Base-by-base conservation (phyloP, 1,140 invertebrate genomes). In the Drosophila albomicans region DNA sequence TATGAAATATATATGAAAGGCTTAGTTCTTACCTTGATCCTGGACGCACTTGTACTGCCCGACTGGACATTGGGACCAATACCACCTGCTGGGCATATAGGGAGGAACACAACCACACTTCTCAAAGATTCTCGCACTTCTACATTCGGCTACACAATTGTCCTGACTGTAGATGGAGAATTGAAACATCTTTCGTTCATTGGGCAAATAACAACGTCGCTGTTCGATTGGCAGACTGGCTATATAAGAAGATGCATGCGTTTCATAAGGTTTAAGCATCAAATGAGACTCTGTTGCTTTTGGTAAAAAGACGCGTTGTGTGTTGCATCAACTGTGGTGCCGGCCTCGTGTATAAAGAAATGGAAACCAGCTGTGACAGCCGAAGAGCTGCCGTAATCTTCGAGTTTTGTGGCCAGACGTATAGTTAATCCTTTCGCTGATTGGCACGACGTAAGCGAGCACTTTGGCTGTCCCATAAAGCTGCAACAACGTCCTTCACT, bases 141-240 rank as follows among this genome's bases (percentile, higher is more conserved):
- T 93, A 75, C 94, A 94, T 57, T 94, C 94, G 0, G 93, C 91
- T 76, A 95, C 88, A 75, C 95, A 96, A 75, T 96, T 96, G 15
- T 93, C 91, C 73, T 94, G 95, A 0, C 94, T 94, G 49, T 96
- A 95, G 4, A 81, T 81, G 0, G 80, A 48, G n/a, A 94, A 93
- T 7, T 77, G 64, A 1, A 84, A 79, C 1, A 93, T 68, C 59
- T 79, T 57, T 0, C 74, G 92, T 92, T 96, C 95, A 13, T 94
- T 67, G 0, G 75, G 68, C 32, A 95, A 94, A 56, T 94, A 93
- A 64, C 95, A 96, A 7, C 93, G 86, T 32, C 95, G 77, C 15
- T 62, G 45, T 1, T 48, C 1, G 1, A 82, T n/a, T 1, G 61
- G 1, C 20, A 89, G 11, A 0, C 32, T 28, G 0, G 5, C 8